phyloP scores from a whole-genome alignment of 2,797 vertebrate species.

The Siniperca undulata region DNA sequence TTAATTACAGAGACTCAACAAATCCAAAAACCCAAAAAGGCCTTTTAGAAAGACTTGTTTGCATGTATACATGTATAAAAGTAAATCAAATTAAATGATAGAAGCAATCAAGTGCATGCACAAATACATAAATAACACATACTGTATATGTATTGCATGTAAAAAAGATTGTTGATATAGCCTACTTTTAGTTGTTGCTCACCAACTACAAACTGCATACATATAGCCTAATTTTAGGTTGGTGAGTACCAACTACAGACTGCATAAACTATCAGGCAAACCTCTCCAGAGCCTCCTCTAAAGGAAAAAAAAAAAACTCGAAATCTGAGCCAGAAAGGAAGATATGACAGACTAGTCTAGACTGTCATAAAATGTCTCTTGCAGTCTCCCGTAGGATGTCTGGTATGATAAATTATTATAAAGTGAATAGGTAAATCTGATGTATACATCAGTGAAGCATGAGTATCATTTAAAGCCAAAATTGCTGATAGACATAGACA shows the following conservation, averaged over 20 bases:
- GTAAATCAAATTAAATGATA: not conserved
- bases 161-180: conserved; percentile 38
- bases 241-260: conserved; percentile 52
- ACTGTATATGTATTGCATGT: not conserved
- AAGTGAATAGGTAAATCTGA: conserved; percentile 15
- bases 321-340: conserved; percentile 23
- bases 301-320: conserved; percentile 34
- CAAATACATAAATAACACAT: not conserved
- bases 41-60: not conserved
- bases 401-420: conserved; percentile 21
- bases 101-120: not conserved
- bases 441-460: not conserved
- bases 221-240: conserved; percentile 46
- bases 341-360: conserved; percentile 43
- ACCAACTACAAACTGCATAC: conserved; percentile 58
- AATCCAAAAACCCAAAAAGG: too few species aligned
- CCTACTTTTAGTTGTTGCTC: conserved; percentile 39
- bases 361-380: conserved; percentile 37
- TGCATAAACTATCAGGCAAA: conserved; percentile 64
- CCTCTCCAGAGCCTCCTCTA: conserved; percentile 46
- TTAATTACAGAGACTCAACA: too few species aligned
- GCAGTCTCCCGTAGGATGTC: conserved; percentile 4
- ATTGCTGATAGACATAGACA: not conserved
- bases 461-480: not conserved
- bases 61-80: too few species aligned